Conservation (phyloP, 2,797 vertebrate genomes). For the Diplodus sargus region DNA sequence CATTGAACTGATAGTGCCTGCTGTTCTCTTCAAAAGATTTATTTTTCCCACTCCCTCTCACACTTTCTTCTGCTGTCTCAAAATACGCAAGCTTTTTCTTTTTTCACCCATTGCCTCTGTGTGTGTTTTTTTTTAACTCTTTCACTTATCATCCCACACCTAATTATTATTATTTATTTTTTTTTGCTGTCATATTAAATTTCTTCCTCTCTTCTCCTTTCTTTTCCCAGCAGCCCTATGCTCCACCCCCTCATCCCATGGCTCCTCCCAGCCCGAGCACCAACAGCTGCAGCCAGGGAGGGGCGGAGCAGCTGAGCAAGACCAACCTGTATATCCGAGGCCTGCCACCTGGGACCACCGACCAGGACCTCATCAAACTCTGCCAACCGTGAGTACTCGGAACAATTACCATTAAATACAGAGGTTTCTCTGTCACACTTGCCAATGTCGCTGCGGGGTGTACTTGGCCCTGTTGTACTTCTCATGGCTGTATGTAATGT, state of each 20-base stretch:
- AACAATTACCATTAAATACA: constrained; percentile 11
- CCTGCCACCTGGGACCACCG: constrained; percentile 96
- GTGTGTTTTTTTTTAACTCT: neutral
- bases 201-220: neutral
- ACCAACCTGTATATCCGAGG: constrained; percentile 99
- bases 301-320: constrained; percentile 96
- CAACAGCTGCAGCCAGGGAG: constrained; percentile 95
- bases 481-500: constrained; percentile 2
- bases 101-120: constrained; percentile 5
- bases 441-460: neutral
- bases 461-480: neutral
- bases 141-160: neutral
- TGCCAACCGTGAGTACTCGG: constrained; percentile 95
- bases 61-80: constrained; percentile 4
- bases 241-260: constrained; percentile 97
- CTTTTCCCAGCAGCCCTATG: constrained; percentile 94
- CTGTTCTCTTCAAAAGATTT: constrained; percentile 12
- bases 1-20: constrained; percentile 10
- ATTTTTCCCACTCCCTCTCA: constrained; percentile 7
- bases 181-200: constrained; percentile 1
- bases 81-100: neutral
- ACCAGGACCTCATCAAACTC: constrained; percentile 99
- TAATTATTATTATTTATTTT: neutral
- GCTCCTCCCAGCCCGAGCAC: constrained; percentile 99
- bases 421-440: constrained; percentile 8